Evolutionary conservation across 2,888 invertebrate species (phyloP).

Genomic region (Trichogramma dendrolimi): DNA sequence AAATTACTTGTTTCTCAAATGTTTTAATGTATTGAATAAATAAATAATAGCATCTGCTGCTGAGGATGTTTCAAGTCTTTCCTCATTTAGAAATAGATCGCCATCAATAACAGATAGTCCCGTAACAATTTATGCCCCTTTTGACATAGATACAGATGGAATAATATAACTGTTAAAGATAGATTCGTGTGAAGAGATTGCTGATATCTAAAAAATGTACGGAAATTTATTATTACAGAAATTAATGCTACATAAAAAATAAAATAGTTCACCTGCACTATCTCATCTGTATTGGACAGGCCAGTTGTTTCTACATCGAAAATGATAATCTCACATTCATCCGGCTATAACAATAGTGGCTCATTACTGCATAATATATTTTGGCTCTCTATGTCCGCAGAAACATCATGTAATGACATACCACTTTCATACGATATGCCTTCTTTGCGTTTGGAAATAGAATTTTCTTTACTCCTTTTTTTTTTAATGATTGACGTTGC

Average conservation of each 20-base stretch:
- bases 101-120: not conserved
- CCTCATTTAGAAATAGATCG: slow-evolving; percentile 6
- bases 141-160: not conserved
- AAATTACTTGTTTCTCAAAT: not conserved
- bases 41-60: not conserved
- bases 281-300: not conserved
- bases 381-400: not conserved
- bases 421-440: slow-evolving; percentile 13
- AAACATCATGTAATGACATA: not conserved
- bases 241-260: not conserved
- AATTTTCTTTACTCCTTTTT: not conserved
- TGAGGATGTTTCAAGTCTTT: not conserved
- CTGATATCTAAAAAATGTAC: too few species aligned
- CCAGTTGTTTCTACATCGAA: slow-evolving; percentile 17
- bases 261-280: slow-evolving; percentile 5
- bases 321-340: slow-evolving; percentile 4
- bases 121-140: not conserved
- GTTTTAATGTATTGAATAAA: slow-evolving; percentile 1
- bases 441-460: slow-evolving; percentile 1
- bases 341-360: not conserved
- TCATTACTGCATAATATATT: not conserved
- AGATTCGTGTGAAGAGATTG: too few species aligned
- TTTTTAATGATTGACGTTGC: slow-evolving; percentile 6
- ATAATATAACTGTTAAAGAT: too few species aligned
- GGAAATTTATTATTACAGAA: too few species aligned